phyloP scores from a whole-genome alignment of 2,888 invertebrate species.

The Drosophila siamana region DNA sequence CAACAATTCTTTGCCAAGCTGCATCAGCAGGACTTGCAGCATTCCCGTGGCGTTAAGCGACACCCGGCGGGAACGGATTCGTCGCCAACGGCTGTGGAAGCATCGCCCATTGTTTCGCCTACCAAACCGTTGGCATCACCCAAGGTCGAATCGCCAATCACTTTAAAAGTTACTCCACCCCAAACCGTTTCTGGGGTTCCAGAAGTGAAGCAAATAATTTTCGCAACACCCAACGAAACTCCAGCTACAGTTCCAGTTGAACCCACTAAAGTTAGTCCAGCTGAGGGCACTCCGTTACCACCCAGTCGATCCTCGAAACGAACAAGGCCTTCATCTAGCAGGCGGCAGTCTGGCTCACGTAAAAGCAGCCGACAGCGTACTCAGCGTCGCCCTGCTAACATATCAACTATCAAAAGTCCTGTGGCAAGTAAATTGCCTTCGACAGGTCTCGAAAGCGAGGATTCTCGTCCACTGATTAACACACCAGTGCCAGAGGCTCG shows the following conservation, averaged over 20 bases:
- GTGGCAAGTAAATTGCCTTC: constrained; percentile 3
- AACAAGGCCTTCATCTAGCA: constrained; percentile 84
- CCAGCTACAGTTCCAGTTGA: not conserved
- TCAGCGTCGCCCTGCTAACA: constrained; percentile 78
- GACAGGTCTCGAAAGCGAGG: constrained; percentile 74
- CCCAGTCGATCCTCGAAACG: constrained; percentile 56
- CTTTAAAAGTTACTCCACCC: not conserved
- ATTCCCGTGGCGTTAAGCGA: constrained; percentile 73
- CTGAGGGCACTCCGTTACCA: not conserved
- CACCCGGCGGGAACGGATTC: constrained; percentile 32
- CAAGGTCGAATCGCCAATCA: constrained; percentile 10
- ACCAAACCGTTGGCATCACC: constrained; percentile 27
- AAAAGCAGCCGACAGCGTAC: constrained; percentile 84
- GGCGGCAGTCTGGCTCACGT: constrained; percentile 83
- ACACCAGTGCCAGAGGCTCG: constrained; percentile 74
- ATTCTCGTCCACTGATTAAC: constrained; percentile 81
- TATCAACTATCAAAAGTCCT: constrained; percentile 38
- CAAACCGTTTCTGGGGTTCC: not conserved
- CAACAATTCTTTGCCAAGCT: constrained; percentile 85
- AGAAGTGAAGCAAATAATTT: constrained; percentile 13
- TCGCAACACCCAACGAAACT: constrained; percentile 8
- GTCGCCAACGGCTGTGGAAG: constrained; percentile 25
- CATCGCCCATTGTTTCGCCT: constrained; percentile 49
- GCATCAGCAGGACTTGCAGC: constrained; percentile 84
- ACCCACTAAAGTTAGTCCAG: not conserved